These are phyloP conservation scores for Petrocephalus schoutedeni DNA, from an alignment of 2,797 vertebrate species.

Conservation along the genomic window DNA sequence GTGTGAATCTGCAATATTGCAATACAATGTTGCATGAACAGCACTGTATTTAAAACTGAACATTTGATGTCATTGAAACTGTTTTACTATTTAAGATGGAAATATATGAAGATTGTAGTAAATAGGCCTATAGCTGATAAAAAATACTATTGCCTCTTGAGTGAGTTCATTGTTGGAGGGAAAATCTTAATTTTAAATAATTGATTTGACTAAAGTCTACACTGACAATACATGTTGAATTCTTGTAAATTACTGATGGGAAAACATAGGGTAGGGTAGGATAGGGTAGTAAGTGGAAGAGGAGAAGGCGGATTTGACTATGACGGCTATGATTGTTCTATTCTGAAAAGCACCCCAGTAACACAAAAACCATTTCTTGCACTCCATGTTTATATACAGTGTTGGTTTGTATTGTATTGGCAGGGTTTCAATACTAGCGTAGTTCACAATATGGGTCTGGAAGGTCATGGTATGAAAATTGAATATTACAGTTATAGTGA, in stretches of 20 bases:
- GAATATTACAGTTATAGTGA: neutral
- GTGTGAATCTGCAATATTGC: neutral
- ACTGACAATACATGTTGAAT: constrained; percentile 42
- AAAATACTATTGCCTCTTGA: neutral
- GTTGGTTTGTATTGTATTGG: neutral
- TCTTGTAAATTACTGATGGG: constrained; percentile 60
- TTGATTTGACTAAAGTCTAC: constrained; percentile 8
- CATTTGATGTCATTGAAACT: neutral
- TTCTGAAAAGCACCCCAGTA: neutral
- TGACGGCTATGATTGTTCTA: neutral
- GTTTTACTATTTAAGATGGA: neutral
- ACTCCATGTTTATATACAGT: neutral
- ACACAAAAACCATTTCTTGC: neutral
- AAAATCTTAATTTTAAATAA: constrained; percentile 14
- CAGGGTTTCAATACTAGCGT: neutral
- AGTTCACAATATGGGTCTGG: neutral
- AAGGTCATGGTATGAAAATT: neutral
- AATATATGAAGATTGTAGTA: neutral
- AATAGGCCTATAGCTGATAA: neutral
- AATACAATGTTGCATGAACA: neutral
- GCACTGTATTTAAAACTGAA: neutral
- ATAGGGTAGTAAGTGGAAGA: constrained; percentile 25
- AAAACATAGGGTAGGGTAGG: constrained; percentile 44
- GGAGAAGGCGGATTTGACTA: constrained; percentile 29
- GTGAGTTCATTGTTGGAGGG: neutral